Base-by-base conservation (phyloP, 1,140 invertebrate genomes). In the Drosophila repleta region DNA sequence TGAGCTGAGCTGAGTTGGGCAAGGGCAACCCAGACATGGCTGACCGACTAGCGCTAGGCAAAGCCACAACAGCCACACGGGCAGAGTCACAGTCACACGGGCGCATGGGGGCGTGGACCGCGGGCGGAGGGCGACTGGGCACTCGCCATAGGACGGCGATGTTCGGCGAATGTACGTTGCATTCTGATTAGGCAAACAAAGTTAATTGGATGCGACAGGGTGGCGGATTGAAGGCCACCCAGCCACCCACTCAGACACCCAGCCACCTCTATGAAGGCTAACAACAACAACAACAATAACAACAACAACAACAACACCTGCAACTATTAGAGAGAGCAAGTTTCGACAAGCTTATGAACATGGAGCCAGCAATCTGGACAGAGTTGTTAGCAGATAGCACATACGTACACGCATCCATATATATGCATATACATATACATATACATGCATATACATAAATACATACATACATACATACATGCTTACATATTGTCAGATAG, bases 131-230 rank as follows among this genome's bases (percentile, higher is more conserved):
- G n/a, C n/a, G n/a, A n/a, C 32, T 4, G 15, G 15, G 11, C 18
- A 53, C 49, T 51, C 20, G 56, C 61, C 62, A 45, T 20, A 32
- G 53, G 17, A 29, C 29, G 29, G 6, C 26, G 60, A 29, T 29
- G 43, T 41, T 17, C 11, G 18, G 29, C 41, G 65, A 64, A 51
- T 45, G 52, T 58, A 52, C 46, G 70, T 57, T 87, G 83, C 83
- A 88, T 88, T 83, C 57, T 88, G 83, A 87, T 87, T 74, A 83
- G 83, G 83, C 68, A 78, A 83, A 79, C 83, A 88, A 83, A 81
- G 83, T 82, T 82, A 87, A 88, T 82, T 88, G 74, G 71, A 76
- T 76, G 83, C 75, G 82, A 75, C 67, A 71, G 62, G 62, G 55
- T 45, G 66, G 48, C 45, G 55, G 62, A 62, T 63, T 74, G 80